phyloP scores from a whole-genome alignment of 2,888 invertebrate genomes.

The Andricus quercusramuli region DNA sequence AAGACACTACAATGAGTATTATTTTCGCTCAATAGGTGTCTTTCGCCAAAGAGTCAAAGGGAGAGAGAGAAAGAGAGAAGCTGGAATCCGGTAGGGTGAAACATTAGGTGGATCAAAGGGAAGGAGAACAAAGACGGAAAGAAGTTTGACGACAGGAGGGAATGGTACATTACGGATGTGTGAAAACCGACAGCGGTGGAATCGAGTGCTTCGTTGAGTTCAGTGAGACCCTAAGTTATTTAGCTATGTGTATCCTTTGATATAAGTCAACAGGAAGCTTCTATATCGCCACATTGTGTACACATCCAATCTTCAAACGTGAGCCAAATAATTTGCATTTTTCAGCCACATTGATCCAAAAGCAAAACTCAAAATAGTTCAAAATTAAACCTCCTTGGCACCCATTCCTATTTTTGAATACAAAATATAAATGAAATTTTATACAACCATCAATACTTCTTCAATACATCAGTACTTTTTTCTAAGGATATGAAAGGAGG shows the following conservation, averaged over 20 bases:
- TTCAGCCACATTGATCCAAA: not conserved
- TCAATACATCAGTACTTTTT: no score
- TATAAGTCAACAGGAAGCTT: slow-evolving; percentile 12
- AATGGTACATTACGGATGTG: slow-evolving; percentile 83
- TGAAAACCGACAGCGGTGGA: slow-evolving; percentile 84
- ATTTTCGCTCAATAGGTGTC: slow-evolving; percentile 1
- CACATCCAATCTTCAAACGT: not conserved
- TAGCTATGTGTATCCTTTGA: slow-evolving; percentile 35
- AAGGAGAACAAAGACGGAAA: slow-evolving; percentile 24
- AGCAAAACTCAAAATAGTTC: not conserved
- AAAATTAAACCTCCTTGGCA: not conserved
- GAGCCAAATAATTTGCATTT: not conserved
- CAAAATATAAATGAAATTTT: no score
- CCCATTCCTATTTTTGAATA: no score
- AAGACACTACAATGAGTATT: not conserved
- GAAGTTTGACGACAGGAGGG: slow-evolving; percentile 45
- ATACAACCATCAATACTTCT: no score
- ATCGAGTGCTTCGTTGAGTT: slow-evolving; percentile 86
- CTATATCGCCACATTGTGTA: not conserved
- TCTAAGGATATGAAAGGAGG: no score
- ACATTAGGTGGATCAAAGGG: slow-evolving; percentile 37
- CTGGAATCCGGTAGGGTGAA: slow-evolving; percentile 25
- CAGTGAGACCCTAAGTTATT: slow-evolving; percentile 68
- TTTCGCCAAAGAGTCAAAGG: slow-evolving; percentile 33
- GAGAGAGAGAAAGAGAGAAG: not conserved